Base-by-base conservation (phyloP, 2,113 vertebrate genomes). In the Aegotheles bennettii region DNA sequence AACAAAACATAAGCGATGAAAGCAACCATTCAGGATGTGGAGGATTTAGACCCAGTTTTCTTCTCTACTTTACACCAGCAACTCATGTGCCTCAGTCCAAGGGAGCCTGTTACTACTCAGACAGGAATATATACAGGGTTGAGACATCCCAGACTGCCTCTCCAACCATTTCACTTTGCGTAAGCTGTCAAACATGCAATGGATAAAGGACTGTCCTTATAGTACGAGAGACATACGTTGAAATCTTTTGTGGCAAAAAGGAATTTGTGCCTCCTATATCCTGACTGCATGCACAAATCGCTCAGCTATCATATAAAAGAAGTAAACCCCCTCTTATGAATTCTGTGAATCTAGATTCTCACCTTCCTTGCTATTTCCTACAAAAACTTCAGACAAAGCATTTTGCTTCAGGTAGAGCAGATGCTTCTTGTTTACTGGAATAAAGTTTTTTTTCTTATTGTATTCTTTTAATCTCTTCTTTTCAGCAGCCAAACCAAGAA, bases 11-110 rank as follows among this genome's bases (percentile, higher is more conserved):
- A 45, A 12, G 9, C 0, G 2, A 77, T 65, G 57, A 40, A 88
- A 68, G 10, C 0, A 0, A 33, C 21, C 11, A 8, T 42, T 63
- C n/a, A 50, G 29, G 24, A 61, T 13, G 3, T 11, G 8, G 9
- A 73, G 16, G 42, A 74, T 65, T 69, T 73, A 35, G 43, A 64
- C 4, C 1, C 2, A 1, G 6, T n/a, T 69, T 92, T 78, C 40
- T 43, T 50, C n/a, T 51, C 42, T 31, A 26, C 43, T 50, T 57
- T 54, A 20, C 18, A 82, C 0, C 12, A 47, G 6, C 38, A 69
- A 8, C 13, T 64, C 13, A 19, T 5, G 4, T 4, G 6, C 16
- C 20, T 24, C 29, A 13, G 14, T 42, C 24, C 24, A 67, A 57
- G 28, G 25, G 21, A 83, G 29, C 9, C 35, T 63, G 25, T 42